Evolutionary conservation across 2,888 invertebrate species (phyloP).

Genomic region (Noctua janthina): DNA sequence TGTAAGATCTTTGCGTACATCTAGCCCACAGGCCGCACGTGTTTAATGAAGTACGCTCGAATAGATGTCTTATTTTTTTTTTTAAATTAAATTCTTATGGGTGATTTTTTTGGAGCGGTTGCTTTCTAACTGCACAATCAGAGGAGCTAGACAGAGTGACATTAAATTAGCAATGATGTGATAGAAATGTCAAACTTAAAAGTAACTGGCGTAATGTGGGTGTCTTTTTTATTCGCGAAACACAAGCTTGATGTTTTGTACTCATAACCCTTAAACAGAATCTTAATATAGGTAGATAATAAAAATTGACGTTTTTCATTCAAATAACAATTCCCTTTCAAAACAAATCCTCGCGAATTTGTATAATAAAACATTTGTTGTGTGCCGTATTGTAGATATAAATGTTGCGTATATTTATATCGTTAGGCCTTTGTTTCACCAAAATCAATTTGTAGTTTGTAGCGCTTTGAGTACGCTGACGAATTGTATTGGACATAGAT

Average conservation of each 20-base stretch:
- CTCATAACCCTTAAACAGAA: background rate
- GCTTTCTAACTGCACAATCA: too few relatives aligned
- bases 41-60: too few relatives aligned
- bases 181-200: too few relatives aligned
- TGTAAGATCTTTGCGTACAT: too few relatives aligned
- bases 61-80: too few relatives aligned
- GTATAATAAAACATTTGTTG: constrained; percentile 13
- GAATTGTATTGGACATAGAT: constrained; percentile 1
- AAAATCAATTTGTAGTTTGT: constrained; percentile 38
- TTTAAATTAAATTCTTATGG: too few relatives aligned
- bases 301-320: background rate
- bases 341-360: constrained; percentile 16
- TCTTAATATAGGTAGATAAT: background rate
- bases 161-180: too few relatives aligned
- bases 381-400: background rate
- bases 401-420: background rate
- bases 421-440: constrained; percentile 28
- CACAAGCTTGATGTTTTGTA: background rate
- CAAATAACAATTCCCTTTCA: constrained; percentile 1
- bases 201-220: too few relatives aligned
- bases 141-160: too few relatives aligned
- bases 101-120: too few relatives aligned
- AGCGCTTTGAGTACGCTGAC: constrained; percentile 10
- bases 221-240: background rate
- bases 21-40: too few relatives aligned